Percentiles rank a stretch among this genome's conserved stretches.
Evolutionary conservation across 2,113 vertebrate genomes (phyloP).

Genomic region (Aldabrachelys gigantea): DNA sequence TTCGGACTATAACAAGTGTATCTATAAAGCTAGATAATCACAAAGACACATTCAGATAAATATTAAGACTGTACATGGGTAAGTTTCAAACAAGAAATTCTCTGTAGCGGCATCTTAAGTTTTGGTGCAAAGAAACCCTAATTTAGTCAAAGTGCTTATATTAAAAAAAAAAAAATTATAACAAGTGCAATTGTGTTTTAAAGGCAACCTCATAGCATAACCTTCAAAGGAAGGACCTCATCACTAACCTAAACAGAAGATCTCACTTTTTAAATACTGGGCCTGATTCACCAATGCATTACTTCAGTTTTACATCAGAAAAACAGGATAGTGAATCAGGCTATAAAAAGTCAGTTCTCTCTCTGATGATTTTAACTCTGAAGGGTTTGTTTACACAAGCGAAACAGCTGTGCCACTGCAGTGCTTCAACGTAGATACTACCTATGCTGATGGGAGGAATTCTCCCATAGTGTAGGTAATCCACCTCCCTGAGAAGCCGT

Average conservation of each 20-base stretch:
- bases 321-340: not conserved
- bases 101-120: not conserved
- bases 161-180: not conserved
- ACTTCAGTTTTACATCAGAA: not conserved
- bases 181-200: not conserved
- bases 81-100: not conserved
- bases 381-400: not conserved
- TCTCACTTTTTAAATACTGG: not conserved
- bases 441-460: not conserved
- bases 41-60: not conserved
- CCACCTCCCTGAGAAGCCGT: not conserved
- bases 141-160: not conserved
- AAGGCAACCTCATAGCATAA: not conserved
- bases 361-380: not conserved
- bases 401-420: not conserved
- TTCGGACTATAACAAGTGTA: conserved; percentile 89
- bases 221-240: not conserved
- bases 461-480: not conserved
- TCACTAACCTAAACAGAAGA: not conserved
- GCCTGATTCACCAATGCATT: not conserved
- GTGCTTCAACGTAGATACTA: not conserved
- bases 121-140: not conserved
- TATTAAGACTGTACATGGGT: not conserved
- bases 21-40: conserved; percentile 89
- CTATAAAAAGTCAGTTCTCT: not conserved